Conservation (phyloP, 1,140 invertebrate genomes). For the Nautilus pompilius region DNA sequence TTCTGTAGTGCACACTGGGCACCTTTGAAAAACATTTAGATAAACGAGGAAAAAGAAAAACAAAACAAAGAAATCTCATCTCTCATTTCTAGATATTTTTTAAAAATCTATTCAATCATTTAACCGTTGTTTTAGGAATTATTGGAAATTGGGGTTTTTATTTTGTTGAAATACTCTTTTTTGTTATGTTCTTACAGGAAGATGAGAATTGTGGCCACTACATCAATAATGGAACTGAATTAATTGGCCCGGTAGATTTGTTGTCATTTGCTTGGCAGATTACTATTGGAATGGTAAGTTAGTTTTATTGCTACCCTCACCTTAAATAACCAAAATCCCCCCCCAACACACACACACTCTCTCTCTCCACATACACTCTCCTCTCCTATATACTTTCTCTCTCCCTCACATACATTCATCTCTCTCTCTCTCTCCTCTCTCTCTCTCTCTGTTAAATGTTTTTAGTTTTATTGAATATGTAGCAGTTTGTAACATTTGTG, state of each 20-base stretch:
- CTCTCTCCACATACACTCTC: slow-evolving; percentile 5
- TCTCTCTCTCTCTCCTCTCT: slow-evolving; percentile 1
- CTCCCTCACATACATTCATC: slow-evolving; percentile 3
- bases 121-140: neutral
- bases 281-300: slow-evolving; percentile 46
- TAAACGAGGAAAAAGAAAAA: too few relatives aligned
- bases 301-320: neutral
- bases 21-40: too few relatives aligned
- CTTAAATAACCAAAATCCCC: neutral
- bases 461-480: too few relatives aligned
- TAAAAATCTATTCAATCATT: neutral
- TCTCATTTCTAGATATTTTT: neutral
- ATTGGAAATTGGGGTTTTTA: neutral
- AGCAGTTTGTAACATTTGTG: too few relatives aligned
- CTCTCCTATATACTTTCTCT: slow-evolving; percentile 2
- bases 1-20: too few relatives aligned
- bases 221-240: slow-evolving; percentile 26
- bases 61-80: too few relatives aligned
- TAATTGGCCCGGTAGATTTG: slow-evolving; percentile 31
- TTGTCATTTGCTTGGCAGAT: slow-evolving; percentile 45
- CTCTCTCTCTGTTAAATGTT: neutral
- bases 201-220: slow-evolving; percentile 14
- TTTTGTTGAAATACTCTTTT: neutral
- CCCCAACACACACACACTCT: slow-evolving; percentile 3
- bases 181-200: slow-evolving; percentile 12